These are phyloP conservation scores for Sminthurinus aureus DNA, from an alignment of 2,888 invertebrate genomes.

Conservation along the genomic window DNA sequence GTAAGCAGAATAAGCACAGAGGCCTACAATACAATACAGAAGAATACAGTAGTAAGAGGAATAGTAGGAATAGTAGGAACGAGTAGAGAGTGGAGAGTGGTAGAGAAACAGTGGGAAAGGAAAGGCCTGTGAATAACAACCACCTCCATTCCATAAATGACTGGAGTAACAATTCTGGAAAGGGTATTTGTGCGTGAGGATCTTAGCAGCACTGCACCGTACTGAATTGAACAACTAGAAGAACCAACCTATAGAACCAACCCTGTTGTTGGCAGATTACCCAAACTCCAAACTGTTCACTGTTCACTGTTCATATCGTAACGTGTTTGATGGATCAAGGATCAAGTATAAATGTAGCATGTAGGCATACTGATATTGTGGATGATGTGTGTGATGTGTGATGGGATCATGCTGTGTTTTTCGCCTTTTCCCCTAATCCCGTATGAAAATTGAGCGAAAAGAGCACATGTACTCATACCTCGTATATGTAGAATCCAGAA, in stretches of 20 bases:
- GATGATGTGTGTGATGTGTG: constrained; percentile 13
- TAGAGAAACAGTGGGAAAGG: background rate
- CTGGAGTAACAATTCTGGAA: constrained; percentile 27
- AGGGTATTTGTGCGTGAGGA: constrained; percentile 26
- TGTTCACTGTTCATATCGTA: background rate
- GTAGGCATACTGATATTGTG: background rate
- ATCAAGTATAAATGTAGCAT: background rate
- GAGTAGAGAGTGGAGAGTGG: background rate
- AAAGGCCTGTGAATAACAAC: background rate
- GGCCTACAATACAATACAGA: no score
- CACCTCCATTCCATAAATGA: background rate
- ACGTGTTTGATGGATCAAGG: background rate
- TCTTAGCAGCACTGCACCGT: background rate
- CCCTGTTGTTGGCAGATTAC: no score
- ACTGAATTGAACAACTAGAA: no score
- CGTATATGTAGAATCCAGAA: no score
- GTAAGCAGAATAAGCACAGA: no score
- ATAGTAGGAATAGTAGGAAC: background rate
- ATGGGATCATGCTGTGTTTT: constrained; percentile 28
- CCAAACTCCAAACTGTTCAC: no score
- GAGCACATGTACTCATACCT: no score
- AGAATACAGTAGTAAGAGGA: background rate
- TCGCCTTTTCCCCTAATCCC: constrained; percentile 27
- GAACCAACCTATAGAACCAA: no score
- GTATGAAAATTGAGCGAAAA: constrained; percentile 31